Base-by-base conservation (phyloP, 1,140 invertebrate species). In the Euborellia annulipes region DNA sequence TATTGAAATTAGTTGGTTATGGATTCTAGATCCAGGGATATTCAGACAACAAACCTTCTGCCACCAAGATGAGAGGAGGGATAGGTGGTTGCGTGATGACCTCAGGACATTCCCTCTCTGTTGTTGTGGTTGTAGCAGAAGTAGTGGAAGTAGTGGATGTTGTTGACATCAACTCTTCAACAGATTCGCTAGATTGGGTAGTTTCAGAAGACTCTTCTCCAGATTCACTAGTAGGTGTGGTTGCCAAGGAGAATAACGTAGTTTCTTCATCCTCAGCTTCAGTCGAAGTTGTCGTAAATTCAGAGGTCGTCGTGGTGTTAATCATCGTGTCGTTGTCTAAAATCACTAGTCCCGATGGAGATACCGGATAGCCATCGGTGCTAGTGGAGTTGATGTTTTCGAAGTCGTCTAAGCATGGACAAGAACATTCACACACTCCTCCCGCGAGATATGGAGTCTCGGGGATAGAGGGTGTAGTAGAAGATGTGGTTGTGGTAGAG, bases 61-160 rank as follows among this genome's bases (percentile, higher is more conserved):
- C 64, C 55, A 82, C 78, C 50, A 82, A 70, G 63, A 82, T 80
- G 52, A 67, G 70, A 48, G 78, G 78, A 61, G 75, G 74, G 58
- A 71, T 73, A 55, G 69, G 71, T 55, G 77, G 58, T 58, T 72
- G 68, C 6, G 70, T 73, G 46, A 66, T 72, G 48, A 66, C 55
- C 50, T 65, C 69, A 20, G 63, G 61, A 57, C 70, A 72, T 23
- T 44, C 42, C 48, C 18, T 16, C 51, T 58, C 55, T 22, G 55
- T 51, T 45, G 61, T 55, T 39, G 62, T 65, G 43, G 55, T 60
- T 39, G 62, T 54, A 20, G 19, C 4, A 4, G 4, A 4, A 6
- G 36, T 17, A 6, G 19, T 38, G 4, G 4, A 4, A 20, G n/a
- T 6, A 38, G 36, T 6, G 4, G 32, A 38, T 32, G 32, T 30